Evolutionary conservation across 37 sponge, comb jelly and placozoan species (phyloP).

Genomic region (Eunapius fragilis): DNA sequence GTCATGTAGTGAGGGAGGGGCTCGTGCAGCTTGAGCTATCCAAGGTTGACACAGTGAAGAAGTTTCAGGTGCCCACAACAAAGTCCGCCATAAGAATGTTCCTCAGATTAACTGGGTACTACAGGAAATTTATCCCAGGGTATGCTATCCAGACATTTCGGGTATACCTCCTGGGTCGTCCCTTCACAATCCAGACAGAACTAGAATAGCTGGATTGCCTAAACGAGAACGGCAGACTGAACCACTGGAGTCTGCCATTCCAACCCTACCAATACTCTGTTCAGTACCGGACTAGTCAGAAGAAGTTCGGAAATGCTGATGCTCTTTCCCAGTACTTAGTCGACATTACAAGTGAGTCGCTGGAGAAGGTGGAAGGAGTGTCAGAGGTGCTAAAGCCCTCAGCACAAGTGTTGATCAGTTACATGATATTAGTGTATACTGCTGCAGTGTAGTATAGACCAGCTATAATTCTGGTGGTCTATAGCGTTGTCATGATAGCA

Average conservation of each 20-base stretch:
- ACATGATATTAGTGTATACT: too few species aligned
- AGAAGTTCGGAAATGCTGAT: neutral
- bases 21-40: conserved; percentile 10
- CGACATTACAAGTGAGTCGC: too few species aligned
- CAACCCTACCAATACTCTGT: conserved; percentile 10
- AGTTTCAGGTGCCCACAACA: neutral
- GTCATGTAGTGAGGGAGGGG: conserved; percentile 32
- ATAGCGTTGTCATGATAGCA: too few species aligned
- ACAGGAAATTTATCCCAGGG: neutral
- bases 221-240: conserved; percentile 2
- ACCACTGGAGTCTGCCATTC: neutral
- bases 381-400: too few species aligned
- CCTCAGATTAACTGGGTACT: neutral
- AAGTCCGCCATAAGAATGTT: neutral
- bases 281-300: neutral
- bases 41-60: conserved; percentile 28
- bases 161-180: conserved; percentile 21
- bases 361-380: too few species aligned
- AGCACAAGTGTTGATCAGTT: too few species aligned
- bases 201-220: conserved; percentile 9
- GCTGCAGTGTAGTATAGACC: too few species aligned
- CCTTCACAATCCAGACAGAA: neutral
- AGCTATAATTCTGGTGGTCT: too few species aligned
- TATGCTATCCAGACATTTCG: conserved; percentile 12
- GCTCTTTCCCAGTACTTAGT: too few species aligned